phyloP scores from a whole-genome alignment of 53 echinoderm and acorn worm species.

The Patiria pectinifera region DNA sequence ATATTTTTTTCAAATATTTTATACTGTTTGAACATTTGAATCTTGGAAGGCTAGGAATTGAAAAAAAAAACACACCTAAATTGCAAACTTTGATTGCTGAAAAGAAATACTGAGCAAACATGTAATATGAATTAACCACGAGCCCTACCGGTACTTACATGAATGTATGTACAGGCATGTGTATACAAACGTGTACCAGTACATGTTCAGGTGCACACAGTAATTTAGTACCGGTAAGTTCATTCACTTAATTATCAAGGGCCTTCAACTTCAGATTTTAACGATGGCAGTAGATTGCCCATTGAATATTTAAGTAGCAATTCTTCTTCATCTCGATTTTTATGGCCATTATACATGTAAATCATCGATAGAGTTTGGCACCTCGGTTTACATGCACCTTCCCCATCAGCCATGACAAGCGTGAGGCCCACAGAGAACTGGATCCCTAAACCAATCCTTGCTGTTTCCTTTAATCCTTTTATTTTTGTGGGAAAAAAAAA shows the following conservation, averaged over 20 bases:
- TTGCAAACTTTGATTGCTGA: too few species aligned
- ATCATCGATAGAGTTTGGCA: neutral
- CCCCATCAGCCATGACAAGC: neutral
- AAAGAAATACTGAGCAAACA: too few species aligned
- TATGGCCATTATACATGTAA: neutral
- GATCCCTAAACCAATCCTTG: too few species aligned
- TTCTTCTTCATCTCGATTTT: neutral
- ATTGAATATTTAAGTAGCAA: neutral
- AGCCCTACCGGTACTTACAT: neutral
- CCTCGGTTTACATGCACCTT: neutral
- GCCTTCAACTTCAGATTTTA: neutral
- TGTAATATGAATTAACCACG: too few species aligned
- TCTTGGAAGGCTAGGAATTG: too few species aligned
- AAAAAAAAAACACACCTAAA: too few species aligned
- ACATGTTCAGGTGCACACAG: neutral
- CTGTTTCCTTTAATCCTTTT: neutral
- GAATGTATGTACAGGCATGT: neutral
- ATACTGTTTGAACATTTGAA: too few species aligned
- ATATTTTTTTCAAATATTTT: too few species aligned
- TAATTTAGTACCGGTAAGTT: neutral
- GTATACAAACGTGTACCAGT: neutral
- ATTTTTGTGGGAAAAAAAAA: neutral
- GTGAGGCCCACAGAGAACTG: too few species aligned
- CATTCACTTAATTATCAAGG: neutral
- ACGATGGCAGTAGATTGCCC: neutral